phyloP scores from a whole-genome alignment of 2,888 invertebrate genomes.

The Heliconius hortense region DNA sequence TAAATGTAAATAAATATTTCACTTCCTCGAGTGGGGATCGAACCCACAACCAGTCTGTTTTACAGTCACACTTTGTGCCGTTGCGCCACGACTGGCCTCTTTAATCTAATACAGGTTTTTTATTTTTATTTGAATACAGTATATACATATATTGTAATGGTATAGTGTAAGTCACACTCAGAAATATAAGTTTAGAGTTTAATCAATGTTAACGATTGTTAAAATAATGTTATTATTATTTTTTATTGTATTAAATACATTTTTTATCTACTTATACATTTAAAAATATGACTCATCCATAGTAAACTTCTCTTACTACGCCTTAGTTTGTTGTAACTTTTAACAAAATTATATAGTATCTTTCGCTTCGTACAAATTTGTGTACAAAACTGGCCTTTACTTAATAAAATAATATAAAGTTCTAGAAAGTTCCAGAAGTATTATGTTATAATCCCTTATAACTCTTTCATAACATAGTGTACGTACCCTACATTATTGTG shows the following conservation, averaged over 20 bases:
- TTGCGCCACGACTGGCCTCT: no score
- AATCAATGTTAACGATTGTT: background rate
- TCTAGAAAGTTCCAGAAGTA: background rate
- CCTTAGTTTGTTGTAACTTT: background rate
- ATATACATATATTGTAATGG: background rate
- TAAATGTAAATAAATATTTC: no score
- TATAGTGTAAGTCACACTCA: background rate
- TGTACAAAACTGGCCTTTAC: background rate
- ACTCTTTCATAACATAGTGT: background rate
- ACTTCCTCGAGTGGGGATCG: no score
- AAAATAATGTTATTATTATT: background rate
- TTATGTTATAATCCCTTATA: slow-evolving; percentile 4
- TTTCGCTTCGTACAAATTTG: background rate
- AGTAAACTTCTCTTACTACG: background rate
- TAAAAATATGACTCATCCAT: background rate
- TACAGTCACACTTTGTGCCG: no score
- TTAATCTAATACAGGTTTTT: background rate
- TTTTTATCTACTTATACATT: no score
- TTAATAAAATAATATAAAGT: slow-evolving; percentile 11
- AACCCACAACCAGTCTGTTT: no score
- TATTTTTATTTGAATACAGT: background rate
- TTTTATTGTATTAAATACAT: no score
- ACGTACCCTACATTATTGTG: slow-evolving; percentile 8
- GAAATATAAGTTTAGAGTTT: background rate
- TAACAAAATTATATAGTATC: background rate